Conservation (phyloP, 2,113 vertebrate genomes). For the Vidua macroura region DNA sequence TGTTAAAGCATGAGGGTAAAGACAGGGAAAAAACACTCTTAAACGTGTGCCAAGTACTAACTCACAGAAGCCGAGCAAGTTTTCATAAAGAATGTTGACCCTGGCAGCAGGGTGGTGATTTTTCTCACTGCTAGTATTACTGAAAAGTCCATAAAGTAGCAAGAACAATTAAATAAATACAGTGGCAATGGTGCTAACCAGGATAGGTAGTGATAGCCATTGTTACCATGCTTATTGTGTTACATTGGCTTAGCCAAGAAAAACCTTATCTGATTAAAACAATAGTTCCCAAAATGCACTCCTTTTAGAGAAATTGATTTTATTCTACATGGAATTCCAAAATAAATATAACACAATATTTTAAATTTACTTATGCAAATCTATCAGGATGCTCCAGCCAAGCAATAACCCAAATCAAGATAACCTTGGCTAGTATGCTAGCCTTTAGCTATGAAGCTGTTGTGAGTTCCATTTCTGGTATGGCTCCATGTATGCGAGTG, state of each 20-base stretch:
- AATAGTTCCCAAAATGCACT: conserved; percentile 1
- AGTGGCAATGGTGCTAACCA: neutral
- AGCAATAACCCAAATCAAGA: neutral
- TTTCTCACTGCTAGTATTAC: neutral
- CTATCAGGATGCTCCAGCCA: neutral
- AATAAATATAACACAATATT: conserved; percentile 25
- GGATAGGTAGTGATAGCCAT: neutral
- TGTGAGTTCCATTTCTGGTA: neutral
- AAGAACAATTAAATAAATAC: conserved; percentile 36
- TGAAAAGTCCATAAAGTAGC: neutral
- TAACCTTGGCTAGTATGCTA: neutral
- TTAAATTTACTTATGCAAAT: conserved; percentile 30
- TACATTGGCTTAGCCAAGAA: conserved; percentile 32
- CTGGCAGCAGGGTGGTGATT: conserved; percentile 1
- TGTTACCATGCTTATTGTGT: neutral
- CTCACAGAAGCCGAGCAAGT: neutral
- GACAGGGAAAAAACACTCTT: neutral
- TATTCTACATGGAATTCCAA: neutral
- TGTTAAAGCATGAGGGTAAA: neutral
- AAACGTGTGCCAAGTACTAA: neutral
- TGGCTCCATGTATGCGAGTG: neutral
- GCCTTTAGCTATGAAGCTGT: neutral
- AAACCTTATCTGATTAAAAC: conserved; percentile 31
- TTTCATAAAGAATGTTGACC: conserved; percentile 24
- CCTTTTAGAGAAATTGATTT: neutral